Percentiles rank a stretch among this genome's conserved stretches.
phyloP scores from a whole-genome alignment of 2,888 invertebrate genomes.

The Cephus pulcher region DNA sequence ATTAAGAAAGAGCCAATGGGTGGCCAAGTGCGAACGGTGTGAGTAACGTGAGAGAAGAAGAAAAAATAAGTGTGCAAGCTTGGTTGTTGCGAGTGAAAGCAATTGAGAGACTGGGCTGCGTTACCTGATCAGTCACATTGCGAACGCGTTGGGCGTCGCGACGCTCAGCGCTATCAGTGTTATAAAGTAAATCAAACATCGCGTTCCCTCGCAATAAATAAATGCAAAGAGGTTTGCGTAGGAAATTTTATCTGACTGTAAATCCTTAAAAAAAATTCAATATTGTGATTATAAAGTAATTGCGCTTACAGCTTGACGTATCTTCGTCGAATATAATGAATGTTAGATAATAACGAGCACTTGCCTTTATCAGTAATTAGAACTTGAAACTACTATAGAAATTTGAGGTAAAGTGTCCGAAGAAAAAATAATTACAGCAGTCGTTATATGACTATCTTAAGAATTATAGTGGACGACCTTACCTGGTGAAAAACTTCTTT shows the following conservation, averaged over 20 bases:
- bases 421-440: background rate
- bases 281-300: background rate
- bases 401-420: background rate
- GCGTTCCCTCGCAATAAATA: background rate
- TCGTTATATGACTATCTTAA: background rate
- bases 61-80: background rate
- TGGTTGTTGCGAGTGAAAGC: background rate
- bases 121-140: background rate
- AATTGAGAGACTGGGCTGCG: background rate
- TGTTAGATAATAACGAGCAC: background rate
- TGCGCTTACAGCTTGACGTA: background rate
- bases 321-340: background rate
- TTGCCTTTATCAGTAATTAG: background rate
- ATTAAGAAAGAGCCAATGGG: background rate
- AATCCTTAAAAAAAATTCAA: background rate
- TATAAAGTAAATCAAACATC: background rate
- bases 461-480: background rate
- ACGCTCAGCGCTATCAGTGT: background rate
- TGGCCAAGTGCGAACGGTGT: background rate
- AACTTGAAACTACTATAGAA: background rate
- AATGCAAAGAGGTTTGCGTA: background rate
- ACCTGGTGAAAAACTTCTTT: background rate
- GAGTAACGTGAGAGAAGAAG: background rate
- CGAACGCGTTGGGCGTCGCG: background rate
- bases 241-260: background rate